phyloP scores from a whole-genome alignment of 2,888 invertebrate genomes.

The Fabriciana adippe region DNA sequence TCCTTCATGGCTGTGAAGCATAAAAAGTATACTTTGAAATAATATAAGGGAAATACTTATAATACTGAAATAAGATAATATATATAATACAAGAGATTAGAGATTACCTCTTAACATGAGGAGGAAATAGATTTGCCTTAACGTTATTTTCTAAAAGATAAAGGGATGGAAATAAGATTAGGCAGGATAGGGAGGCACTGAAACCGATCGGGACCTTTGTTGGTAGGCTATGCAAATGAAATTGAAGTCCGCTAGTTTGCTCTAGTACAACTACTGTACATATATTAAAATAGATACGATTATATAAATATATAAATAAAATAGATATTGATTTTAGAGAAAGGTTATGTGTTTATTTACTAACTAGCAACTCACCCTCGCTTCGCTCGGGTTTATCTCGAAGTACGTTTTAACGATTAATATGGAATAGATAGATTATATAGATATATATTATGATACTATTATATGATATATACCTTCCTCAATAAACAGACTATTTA shows the following conservation, averaged over 20 bases:
- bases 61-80: too few species aligned
- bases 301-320: too few species aligned
- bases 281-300: slow-evolving; percentile 20
- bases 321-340: too few species aligned
- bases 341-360: too few species aligned
- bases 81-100: not conserved
- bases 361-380: too few species aligned
- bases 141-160: slow-evolving; percentile 47
- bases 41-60: not conserved
- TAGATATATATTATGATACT: too few species aligned
- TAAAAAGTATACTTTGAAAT: not conserved
- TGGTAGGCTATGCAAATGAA: slow-evolving; percentile 60
- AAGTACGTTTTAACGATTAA: too few species aligned
- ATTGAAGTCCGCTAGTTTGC: slow-evolving; percentile 30
- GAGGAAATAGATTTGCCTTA: slow-evolving; percentile 48
- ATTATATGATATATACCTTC: too few species aligned
- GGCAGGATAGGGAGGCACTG: slow-evolving; percentile 53
- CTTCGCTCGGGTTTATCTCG: too few species aligned
- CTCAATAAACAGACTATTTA: too few species aligned
- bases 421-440: too few species aligned
- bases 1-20: too few species aligned
- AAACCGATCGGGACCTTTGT: slow-evolving; percentile 52
- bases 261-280: slow-evolving; percentile 20
- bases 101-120: not conserved
- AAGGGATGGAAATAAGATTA: slow-evolving; percentile 60